phyloP scores from a whole-genome alignment of 2,888 invertebrate species.

The Diarsia brunnea region DNA sequence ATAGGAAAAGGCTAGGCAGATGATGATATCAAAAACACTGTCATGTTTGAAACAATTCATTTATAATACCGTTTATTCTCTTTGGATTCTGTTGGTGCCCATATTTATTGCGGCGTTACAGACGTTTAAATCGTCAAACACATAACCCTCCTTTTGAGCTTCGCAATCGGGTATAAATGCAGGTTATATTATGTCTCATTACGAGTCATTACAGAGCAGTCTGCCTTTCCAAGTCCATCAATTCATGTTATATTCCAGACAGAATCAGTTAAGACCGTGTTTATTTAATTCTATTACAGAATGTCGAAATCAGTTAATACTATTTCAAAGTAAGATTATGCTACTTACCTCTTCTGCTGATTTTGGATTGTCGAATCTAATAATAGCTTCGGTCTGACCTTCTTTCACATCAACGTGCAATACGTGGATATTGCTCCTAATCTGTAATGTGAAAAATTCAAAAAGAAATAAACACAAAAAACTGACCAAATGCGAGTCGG shows the following conservation, averaged over 20 bases:
- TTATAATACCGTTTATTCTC: not conserved
- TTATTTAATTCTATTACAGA: not conserved
- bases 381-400: conserved; percentile 92
- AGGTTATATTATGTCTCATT: no score
- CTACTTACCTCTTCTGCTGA: conserved; percentile 86
- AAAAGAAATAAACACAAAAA: not conserved
- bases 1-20: no score
- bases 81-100: not conserved
- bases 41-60: no score
- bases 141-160: no score
- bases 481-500: no score
- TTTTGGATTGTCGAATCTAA: conserved; percentile 91
- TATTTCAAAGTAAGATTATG: not conserved
- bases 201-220: not conserved
- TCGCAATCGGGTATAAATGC: no score
- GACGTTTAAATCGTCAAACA: no score
- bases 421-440: conserved; percentile 91
- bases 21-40: no score
- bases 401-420: conserved; percentile 95
- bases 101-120: no score
- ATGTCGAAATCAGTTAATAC: not conserved
- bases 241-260: not conserved
- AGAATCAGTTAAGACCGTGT: not conserved
- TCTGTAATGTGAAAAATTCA: conserved; percentile 79
- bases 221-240: not conserved